Conservation (phyloP, 2,113 vertebrate species). For the Ceratotherium simum region DNA sequence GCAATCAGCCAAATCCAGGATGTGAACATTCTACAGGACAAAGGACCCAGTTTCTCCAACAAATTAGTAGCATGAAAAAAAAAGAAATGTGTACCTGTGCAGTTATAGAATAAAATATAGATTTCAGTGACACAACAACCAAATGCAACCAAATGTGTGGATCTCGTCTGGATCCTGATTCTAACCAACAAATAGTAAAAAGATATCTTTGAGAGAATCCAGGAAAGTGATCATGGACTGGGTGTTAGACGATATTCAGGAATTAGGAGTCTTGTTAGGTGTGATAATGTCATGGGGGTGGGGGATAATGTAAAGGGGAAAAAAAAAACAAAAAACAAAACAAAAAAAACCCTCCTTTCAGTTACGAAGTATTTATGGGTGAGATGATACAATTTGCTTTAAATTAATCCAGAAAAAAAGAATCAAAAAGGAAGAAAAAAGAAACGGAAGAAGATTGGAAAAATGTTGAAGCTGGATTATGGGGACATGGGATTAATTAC, state of each 20-base stretch:
- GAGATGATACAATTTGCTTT: background rate
- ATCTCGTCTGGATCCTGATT: background rate
- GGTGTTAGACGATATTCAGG: too few relatives aligned
- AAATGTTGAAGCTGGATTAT: background rate
- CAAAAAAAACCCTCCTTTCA: background rate
- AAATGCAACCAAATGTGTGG: accelerated
- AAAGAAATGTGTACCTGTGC: background rate
- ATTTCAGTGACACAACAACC: background rate
- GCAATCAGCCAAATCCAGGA: background rate
- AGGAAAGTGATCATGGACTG: background rate
- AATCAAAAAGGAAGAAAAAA: background rate
- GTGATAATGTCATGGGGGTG: background rate
- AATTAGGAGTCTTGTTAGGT: background rate
- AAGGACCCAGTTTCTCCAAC: background rate
- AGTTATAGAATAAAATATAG: background rate
- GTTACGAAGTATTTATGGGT: background rate
- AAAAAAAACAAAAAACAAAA: too few relatives aligned
- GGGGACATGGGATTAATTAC: background rate
- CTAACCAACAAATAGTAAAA: too few relatives aligned
- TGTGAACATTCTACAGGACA: background rate
- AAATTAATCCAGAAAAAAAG: background rate
- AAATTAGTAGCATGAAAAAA: background rate
- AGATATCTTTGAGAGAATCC: background rate
- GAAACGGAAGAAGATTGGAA: background rate
- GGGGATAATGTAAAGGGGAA: background rate